Conservation (phyloP, 37 sponge, comb jelly and placozoan genomes). For the Theonella swinhoei region DNA sequence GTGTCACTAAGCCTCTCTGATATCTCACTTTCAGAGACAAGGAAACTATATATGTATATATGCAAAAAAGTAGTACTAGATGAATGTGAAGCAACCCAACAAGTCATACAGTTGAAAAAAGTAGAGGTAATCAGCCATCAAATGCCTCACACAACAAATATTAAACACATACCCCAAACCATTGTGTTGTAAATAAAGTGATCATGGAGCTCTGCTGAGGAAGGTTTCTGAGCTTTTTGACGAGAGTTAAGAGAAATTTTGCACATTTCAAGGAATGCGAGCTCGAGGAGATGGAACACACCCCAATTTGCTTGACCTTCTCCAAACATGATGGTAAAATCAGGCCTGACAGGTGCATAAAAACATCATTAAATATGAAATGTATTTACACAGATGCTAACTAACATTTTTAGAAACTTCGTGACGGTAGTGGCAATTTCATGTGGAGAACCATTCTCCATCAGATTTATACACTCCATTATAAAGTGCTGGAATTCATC, state of each 20-base stretch:
- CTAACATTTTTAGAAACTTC: not conserved
- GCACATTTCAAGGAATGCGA: constrained; percentile 46
- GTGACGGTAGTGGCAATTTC: not conserved
- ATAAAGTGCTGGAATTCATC: constrained; percentile 39
- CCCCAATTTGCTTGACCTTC: constrained; percentile 1
- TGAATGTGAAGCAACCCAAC: no score
- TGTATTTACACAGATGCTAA: not conserved
- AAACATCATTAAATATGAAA: not conserved
- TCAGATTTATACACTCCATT: constrained; percentile 23
- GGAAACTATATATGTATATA: not conserved
- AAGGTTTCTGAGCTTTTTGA: not conserved
- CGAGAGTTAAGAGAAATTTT: constrained; percentile 23
- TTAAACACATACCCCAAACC: constrained; percentile 55
- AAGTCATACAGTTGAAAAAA: no score
- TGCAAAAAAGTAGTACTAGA: no score
- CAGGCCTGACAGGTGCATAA: constrained; percentile 2
- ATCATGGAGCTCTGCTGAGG: not conserved
- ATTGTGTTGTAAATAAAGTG: constrained; percentile 44
- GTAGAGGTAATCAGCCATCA: no score
- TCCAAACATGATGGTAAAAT: constrained; percentile 48
- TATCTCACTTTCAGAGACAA: not conserved
- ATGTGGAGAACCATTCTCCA: constrained; percentile 3
- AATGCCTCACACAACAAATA: no score
- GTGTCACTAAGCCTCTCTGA: not conserved
- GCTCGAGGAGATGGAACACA: constrained; percentile 51